phyloP scores from a whole-genome alignment of 35 echinoderm and acorn worm genomes.

The Holothuria glaberrima region DNA sequence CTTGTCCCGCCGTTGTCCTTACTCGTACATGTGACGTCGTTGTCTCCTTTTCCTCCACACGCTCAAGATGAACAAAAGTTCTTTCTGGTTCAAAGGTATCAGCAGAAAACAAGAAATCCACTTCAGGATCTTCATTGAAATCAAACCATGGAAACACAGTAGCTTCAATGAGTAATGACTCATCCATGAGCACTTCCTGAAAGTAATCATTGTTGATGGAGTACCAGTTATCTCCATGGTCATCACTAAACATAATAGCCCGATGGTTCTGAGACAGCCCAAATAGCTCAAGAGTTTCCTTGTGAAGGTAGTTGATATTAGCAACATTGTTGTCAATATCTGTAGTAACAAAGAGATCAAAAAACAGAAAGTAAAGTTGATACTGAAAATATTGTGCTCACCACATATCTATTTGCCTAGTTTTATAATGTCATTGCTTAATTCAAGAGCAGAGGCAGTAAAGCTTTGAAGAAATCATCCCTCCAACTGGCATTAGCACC shows the following conservation, averaged over 20 bases:
- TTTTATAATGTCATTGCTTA: too few species aligned
- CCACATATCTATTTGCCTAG: too few species aligned
- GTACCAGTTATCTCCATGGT: conserved; percentile 80
- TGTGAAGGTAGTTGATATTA: conserved; percentile 64
- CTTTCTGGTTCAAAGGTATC: conserved; percentile 2
- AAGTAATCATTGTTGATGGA: conserved; percentile 66
- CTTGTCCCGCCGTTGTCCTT: not conserved
- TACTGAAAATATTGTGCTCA: too few species aligned
- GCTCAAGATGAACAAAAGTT: conserved; percentile 3
- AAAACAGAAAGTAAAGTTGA: too few species aligned
- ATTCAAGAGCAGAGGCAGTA: too few species aligned
- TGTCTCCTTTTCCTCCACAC: not conserved
- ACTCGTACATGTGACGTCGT: not conserved
- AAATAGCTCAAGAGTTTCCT: conserved; percentile 76
- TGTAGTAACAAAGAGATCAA: not conserved
- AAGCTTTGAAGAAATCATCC: too few species aligned
- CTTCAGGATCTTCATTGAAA: conserved; percentile 50
- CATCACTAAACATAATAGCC: conserved; percentile 77
- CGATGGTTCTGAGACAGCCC: conserved; percentile 75
- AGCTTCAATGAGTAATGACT: conserved; percentile 16
- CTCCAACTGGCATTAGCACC: too few species aligned
- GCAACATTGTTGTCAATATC: conserved; percentile 85
- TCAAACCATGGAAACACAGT: conserved; percentile 68
- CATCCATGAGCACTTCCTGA: conserved; percentile 39
- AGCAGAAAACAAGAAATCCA: not conserved